Evolutionary conservation across 30 jellyfish, hydroid and myxozoan genomes (phyloP).

Genomic region (Haliclystus octoradiatus): DNA sequence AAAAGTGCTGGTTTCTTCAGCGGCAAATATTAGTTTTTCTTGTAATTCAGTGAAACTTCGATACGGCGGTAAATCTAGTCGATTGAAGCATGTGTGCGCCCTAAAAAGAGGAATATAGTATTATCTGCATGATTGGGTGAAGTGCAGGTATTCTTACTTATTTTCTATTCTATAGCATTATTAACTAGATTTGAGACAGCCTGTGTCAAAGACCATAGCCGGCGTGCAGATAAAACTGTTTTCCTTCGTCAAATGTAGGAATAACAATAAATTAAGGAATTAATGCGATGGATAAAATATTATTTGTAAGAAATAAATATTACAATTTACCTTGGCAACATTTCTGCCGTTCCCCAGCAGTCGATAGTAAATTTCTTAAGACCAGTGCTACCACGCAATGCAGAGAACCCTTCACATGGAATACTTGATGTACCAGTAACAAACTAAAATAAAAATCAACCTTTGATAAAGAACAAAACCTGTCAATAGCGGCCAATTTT

Average conservation of each 20-base stretch:
- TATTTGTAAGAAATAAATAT: too few relatives aligned
- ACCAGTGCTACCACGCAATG: constrained; percentile 98
- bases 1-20: constrained; percentile 93
- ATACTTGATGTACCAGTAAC: constrained; percentile 98
- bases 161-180: too few relatives aligned
- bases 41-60: constrained; percentile 54
- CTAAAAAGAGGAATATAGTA: constrained; percentile 33
- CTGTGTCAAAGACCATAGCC: too few relatives aligned
- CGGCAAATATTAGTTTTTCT: constrained; percentile 76
- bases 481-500: too few relatives aligned
- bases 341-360: constrained; percentile 89
- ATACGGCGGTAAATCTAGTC: constrained; percentile 97
- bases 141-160: too few relatives aligned
- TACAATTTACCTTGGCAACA: constrained; percentile 89
- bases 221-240: too few relatives aligned
- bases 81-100: constrained; percentile 97
- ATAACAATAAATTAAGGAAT: too few relatives aligned
- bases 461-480: too few relatives aligned
- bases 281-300: too few relatives aligned
- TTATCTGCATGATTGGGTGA: too few relatives aligned
- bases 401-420: constrained; percentile 95
- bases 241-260: too few relatives aligned
- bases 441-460: constrained; percentile 43
- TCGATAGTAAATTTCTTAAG: constrained; percentile 88
- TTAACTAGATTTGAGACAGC: too few relatives aligned